These are phyloP conservation scores for Abscondita cerata DNA, from an alignment of 2,888 invertebrate genomes.

Conservation along the genomic window DNA sequence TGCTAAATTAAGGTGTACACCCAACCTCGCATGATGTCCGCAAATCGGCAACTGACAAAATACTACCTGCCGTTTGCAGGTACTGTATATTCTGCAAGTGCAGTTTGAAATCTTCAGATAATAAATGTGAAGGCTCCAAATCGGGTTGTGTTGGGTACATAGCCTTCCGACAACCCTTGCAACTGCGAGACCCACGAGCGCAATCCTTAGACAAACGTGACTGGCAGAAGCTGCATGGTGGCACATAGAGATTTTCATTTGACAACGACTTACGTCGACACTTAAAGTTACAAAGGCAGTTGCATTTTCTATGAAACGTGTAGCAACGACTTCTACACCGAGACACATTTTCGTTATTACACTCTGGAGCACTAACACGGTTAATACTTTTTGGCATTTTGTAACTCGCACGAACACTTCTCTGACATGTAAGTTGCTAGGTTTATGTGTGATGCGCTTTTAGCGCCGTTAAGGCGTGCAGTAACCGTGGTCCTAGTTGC, in stretches of 20 bases:
- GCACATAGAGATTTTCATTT: conserved; percentile 65
- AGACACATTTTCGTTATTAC: conserved; percentile 18
- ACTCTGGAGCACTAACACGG: conserved; percentile 51
- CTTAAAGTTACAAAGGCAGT: conserved; percentile 44
- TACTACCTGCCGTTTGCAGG: conserved; percentile 73
- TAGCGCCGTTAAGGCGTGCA: conserved; percentile 62
- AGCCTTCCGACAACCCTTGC: conserved; percentile 51
- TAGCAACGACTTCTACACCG: conserved; percentile 44
- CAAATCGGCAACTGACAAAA: conserved; percentile 67
- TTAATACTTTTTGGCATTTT: conserved; percentile 21
- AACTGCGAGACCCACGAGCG: conserved; percentile 43
- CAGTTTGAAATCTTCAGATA: conserved; percentile 74
- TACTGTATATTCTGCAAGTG: conserved; percentile 78
- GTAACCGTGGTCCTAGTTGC: conserved; percentile 53
- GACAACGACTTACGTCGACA: conserved; percentile 64
- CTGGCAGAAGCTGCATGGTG: conserved; percentile 59
- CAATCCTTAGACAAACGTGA: conserved; percentile 53
- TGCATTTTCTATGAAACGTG: conserved; percentile 49
- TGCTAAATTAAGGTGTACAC: no score
- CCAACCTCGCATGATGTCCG: conserved; percentile 58
- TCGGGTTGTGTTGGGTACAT: conserved; percentile 57
- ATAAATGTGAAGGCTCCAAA: conserved; percentile 68
- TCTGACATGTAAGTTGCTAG: conserved; percentile 44
- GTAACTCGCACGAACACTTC: conserved; percentile 47
- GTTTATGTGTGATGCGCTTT: conserved; percentile 60